Evolutionary conservation across 2,888 invertebrate species (phyloP).

Genomic region (Phoenoteleia sp.): DNA sequence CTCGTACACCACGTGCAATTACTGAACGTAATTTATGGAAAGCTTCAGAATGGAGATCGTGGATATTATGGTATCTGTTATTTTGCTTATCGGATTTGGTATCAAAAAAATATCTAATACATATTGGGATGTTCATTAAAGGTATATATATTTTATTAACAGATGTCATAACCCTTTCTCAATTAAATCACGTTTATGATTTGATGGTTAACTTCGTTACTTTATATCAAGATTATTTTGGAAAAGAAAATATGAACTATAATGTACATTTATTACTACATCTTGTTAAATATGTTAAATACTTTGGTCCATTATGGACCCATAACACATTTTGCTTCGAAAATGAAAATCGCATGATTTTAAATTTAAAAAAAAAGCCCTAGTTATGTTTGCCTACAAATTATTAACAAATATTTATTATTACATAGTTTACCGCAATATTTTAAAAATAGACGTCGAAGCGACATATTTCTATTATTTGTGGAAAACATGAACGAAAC

Average conservation of each 20-base stretch:
- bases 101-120: background rate
- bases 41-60: background rate
- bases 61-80: background rate
- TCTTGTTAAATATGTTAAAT: background rate
- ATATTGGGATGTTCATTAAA: slow-evolving; percentile 2
- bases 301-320: slow-evolving; percentile 47
- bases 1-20: background rate
- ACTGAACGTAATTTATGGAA: slow-evolving; percentile 5
- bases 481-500: too few species aligned
- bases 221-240: slow-evolving; percentile 15
- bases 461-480: too few species aligned
- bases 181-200: too few species aligned
- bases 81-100: background rate
- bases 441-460: too few species aligned
- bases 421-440: too few species aligned
- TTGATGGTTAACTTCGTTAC: too few species aligned
- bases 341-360: slow-evolving; percentile 27
- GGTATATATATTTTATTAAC: background rate
- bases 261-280: slow-evolving; percentile 42
- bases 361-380: background rate
- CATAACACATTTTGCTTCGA: slow-evolving; percentile 46
- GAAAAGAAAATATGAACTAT: slow-evolving; percentile 3
- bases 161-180: background rate
- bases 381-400: too few species aligned
- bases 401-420: too few species aligned